A percentile compares a stretch with the other conserved stretches of the same genome.
phyloP scores from a whole-genome alignment of 2,888 invertebrate species.

The Empis stercorea region DNA sequence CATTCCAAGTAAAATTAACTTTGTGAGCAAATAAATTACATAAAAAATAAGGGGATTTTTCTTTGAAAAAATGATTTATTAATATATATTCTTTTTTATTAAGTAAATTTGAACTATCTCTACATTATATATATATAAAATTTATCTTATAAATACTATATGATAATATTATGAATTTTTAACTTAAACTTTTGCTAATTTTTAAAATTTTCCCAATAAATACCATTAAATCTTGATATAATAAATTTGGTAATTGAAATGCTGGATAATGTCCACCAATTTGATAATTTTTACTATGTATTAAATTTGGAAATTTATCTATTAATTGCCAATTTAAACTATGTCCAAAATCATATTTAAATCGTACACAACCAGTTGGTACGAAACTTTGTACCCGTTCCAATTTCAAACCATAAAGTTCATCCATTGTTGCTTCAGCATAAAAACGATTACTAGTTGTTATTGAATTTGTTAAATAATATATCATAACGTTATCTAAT shows the following conservation, averaged over 20 bases:
- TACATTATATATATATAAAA: too few species aligned
- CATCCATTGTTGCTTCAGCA: conserved; percentile 40
- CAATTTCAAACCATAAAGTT: conserved; percentile 18
- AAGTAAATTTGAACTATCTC: too few species aligned
- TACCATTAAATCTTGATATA: conserved; percentile 56
- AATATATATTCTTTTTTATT: too few species aligned
- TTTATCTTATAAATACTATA: too few species aligned
- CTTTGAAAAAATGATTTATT: too few species aligned
- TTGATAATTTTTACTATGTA: conserved; percentile 50
- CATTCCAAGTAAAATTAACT: too few species aligned
- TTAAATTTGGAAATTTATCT: conserved; percentile 49
- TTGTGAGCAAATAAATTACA: too few species aligned
- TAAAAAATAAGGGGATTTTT: too few species aligned
- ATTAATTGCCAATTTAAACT: conserved; percentile 45
- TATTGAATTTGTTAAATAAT: conserved; percentile 60
- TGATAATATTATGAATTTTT: too few species aligned
- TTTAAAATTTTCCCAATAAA: conserved; percentile 33
- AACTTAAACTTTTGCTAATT: too few species aligned
- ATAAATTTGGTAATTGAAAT: conserved; percentile 56
- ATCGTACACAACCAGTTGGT: conserved; percentile 61
- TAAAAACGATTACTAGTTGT: conserved; percentile 59
- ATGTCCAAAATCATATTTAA: conserved; percentile 53
- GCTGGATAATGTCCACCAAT: conserved; percentile 81
- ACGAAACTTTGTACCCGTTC: conserved; percentile 48
- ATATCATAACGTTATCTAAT: conserved; percentile 64